These are phyloP conservation scores for Chanos chanos DNA, from an alignment of 2,797 vertebrate species.

Conservation along the genomic window DNA sequence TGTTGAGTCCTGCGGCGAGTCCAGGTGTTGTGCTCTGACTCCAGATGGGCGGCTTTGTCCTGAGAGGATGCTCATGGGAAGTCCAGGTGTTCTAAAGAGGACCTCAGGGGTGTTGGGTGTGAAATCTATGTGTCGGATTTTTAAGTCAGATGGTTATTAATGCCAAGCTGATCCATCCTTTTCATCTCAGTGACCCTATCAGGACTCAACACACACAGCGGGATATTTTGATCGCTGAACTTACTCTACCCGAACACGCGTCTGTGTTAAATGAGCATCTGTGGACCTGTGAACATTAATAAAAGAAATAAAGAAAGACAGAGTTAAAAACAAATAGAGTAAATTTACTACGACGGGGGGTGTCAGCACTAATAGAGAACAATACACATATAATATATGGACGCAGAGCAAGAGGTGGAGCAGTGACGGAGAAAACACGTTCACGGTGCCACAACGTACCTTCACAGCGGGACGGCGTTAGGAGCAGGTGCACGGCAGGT, in stretches of 20 bases:
- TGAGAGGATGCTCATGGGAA: background rate
- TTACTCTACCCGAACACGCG: conserved; percentile 13
- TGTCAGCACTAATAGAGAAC: too few species aligned
- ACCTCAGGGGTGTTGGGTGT: background rate
- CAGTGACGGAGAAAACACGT: background rate
- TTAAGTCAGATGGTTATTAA: background rate
- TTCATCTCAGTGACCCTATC: conserved; percentile 20
- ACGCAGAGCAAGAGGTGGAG: background rate
- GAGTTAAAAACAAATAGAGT: conserved; percentile 17
- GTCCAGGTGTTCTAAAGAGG: background rate
- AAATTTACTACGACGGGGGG: too few species aligned
- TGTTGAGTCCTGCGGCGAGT: too few species aligned
- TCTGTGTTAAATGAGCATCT: conserved; percentile 17
- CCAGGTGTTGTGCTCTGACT: too few species aligned
- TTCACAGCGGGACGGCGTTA: conserved; percentile 37
- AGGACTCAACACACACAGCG: background rate
- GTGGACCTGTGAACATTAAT: conserved; percentile 18
- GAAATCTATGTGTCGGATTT: background rate
- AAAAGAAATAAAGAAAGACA: background rate
- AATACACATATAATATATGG: too few species aligned
- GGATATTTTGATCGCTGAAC: background rate
- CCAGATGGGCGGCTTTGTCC: background rate
- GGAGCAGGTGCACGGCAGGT: conserved; percentile 53
- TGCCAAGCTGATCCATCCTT: conserved; percentile 2
- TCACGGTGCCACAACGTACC: conserved; percentile 22